These are phyloP conservation scores for Drosophila buzzatii DNA, from an alignment of 2,888 invertebrate species.

Conservation along the genomic window DNA sequence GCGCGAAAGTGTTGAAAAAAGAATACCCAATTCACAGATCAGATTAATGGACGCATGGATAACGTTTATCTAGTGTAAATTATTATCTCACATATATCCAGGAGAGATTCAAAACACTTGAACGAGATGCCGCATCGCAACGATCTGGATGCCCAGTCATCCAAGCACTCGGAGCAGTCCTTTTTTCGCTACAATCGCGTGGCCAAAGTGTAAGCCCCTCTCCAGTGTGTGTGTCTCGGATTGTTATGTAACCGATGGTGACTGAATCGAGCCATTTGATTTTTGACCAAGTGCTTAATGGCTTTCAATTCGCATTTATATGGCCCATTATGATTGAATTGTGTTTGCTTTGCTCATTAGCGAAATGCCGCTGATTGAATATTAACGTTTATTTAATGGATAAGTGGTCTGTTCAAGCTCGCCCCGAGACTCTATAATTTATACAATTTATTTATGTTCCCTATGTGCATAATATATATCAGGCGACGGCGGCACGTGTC, in stretches of 20 bases:
- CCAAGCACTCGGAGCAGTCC: constrained; percentile 81
- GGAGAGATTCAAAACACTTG: constrained; percentile 18
- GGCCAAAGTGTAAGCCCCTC: constrained; percentile 84
- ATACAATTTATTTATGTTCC: constrained; percentile 25
- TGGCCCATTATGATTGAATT: constrained; percentile 33
- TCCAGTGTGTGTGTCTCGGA: constrained; percentile 9
- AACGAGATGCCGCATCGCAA: constrained; percentile 73
- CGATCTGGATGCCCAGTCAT: constrained; percentile 73
- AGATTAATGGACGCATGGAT: constrained; percentile 63
- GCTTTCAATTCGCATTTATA: constrained; percentile 40
- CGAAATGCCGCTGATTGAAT: constrained; percentile 66
- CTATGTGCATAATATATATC: background rate
- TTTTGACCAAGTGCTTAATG: constrained; percentile 25
- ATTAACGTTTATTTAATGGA: constrained; percentile 59
- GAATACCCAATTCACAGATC: background rate
- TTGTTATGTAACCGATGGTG: constrained; percentile 45
- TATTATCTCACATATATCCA: constrained; percentile 39
- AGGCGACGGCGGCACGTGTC: constrained; percentile 36
- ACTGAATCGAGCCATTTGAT: constrained; percentile 37
- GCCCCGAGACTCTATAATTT: constrained; percentile 25
- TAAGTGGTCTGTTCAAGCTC: constrained; percentile 53
- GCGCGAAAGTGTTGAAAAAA: background rate
- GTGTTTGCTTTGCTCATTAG: constrained; percentile 61
- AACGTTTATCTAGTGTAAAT: constrained; percentile 44
- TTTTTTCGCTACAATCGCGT: constrained; percentile 81